Conservation (phyloP, 1,140 invertebrate species). For the Trichonephila clavipes region DNA sequence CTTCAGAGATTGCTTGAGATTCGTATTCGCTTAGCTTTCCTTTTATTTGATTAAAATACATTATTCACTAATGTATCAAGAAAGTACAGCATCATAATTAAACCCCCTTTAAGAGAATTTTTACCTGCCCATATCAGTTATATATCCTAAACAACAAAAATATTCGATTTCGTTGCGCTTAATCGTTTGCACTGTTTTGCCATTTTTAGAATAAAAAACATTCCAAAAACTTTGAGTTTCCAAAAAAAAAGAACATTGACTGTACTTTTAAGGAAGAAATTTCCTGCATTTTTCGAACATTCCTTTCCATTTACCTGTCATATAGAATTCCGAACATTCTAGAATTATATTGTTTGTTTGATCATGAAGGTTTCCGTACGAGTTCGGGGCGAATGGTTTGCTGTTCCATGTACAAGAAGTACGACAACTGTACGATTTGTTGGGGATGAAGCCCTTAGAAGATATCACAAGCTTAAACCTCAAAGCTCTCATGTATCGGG, state of each 20-base stretch:
- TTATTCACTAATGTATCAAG: slow-evolving; percentile 59
- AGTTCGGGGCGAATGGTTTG: slow-evolving; percentile 85
- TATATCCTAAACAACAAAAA: not conserved
- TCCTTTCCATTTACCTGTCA: not conserved
- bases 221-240: not conserved
- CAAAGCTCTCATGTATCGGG: slow-evolving; percentile 72
- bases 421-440: slow-evolving; percentile 83
- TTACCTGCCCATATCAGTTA: not conserved
- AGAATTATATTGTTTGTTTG: not conserved
- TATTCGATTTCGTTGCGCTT: not conserved
- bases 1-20: not conserved
- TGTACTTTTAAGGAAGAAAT: not conserved
- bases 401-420: slow-evolving; percentile 84
- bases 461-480: slow-evolving; percentile 82
- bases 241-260: no score
- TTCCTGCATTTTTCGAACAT: not conserved
- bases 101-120: not conserved
- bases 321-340: not conserved
- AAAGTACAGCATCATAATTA: slow-evolving; percentile 53
- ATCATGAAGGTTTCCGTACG: slow-evolving; percentile 85
- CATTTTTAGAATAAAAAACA: not conserved
- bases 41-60: not conserved
- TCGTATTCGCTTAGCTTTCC: not conserved
- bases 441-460: slow-evolving; percentile 83
- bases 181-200: not conserved